Percentiles rank a stretch among this genome's conserved stretches.
Evolutionary conservation across 2,888 invertebrate genomes (phyloP).

Genomic region (Galeopsomyia nigrocyanea): DNA sequence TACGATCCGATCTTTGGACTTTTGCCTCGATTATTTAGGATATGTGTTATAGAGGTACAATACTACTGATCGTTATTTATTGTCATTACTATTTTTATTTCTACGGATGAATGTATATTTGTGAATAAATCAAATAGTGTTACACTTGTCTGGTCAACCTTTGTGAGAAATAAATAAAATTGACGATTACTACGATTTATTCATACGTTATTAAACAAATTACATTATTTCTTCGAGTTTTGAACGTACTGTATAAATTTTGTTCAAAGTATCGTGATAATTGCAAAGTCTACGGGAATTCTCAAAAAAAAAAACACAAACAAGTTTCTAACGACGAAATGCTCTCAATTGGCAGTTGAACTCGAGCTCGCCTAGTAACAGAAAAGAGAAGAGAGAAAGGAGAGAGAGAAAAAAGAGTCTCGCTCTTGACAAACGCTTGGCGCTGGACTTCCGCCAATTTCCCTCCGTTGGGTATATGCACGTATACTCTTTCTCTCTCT

Average conservation of each 20-base stretch:
- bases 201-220: not conserved
- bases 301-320: no score
- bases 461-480: not conserved
- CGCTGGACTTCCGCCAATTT: conserved; percentile 58
- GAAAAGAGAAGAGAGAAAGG: not conserved
- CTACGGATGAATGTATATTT: conserved; percentile 19
- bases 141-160: no score
- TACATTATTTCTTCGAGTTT: no score
- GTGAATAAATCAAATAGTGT: conserved; percentile 37
- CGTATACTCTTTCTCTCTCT: conserved; percentile 7
- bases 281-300: no score
- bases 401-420: not conserved
- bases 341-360: conserved; percentile 37
- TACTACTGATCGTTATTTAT: conserved; percentile 32
- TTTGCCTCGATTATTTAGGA: conserved; percentile 29
- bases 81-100: conserved; percentile 34
- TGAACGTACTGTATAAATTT: no score
- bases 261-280: no score
- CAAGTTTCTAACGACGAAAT: no score
- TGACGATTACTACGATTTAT: not conserved
- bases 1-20: conserved; percentile 25
- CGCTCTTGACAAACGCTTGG: conserved; percentile 48
- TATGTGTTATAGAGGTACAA: not conserved
- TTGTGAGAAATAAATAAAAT: no score
- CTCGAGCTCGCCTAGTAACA: conserved; percentile 39